These are phyloP conservation scores for Drosophila athabasca DNA, from an alignment of 1,140 invertebrate species.

Conservation along the genomic window DNA sequence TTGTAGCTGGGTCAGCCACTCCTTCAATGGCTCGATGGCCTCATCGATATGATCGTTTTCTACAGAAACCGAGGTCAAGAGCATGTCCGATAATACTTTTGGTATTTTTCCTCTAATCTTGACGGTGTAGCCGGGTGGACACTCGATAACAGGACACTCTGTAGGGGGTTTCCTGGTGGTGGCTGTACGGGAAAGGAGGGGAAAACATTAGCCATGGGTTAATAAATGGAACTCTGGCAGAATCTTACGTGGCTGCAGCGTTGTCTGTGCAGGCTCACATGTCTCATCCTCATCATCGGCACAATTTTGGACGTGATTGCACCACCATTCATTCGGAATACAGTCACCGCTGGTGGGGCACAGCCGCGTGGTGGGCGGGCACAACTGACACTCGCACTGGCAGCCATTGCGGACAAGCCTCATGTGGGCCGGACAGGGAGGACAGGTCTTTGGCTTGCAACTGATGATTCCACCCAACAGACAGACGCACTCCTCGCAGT, in stretches of 20 bases:
- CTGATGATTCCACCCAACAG: constrained; percentile 10
- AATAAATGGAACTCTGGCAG: neutral
- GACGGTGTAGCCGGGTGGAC: constrained; percentile 12
- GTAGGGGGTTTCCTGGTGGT: constrained; percentile 6
- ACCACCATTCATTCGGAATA: constrained; percentile 15
- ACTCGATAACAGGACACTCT: constrained; percentile 2
- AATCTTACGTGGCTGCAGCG: constrained; percentile 1
- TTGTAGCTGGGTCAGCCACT: constrained; percentile 4
- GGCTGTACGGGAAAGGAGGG: neutral
- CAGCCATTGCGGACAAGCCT: constrained; percentile 4
- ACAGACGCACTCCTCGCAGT: constrained; percentile 20
- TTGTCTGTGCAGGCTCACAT: constrained; percentile 4
- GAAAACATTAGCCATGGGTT: neutral
- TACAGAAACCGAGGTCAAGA: neutral
- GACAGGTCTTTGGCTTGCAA: constrained; percentile 7
- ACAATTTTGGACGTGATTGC: constrained; percentile 12
- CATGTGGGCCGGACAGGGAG: constrained; percentile 7
- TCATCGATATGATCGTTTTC: neutral
- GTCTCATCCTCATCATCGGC: constrained; percentile 18
- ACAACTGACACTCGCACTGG: constrained; percentile 17
- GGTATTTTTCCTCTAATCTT: constrained; percentile 17
- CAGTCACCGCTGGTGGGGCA: constrained; percentile 16
- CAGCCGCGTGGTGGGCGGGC: constrained; percentile 10
- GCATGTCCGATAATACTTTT: neutral
- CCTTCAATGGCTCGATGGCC: neutral